A percentile compares a stretch with the other conserved stretches of the same genome.
Conservation (phyloP, 2,797 vertebrate species). For the Coreius guichenoti region DNA sequence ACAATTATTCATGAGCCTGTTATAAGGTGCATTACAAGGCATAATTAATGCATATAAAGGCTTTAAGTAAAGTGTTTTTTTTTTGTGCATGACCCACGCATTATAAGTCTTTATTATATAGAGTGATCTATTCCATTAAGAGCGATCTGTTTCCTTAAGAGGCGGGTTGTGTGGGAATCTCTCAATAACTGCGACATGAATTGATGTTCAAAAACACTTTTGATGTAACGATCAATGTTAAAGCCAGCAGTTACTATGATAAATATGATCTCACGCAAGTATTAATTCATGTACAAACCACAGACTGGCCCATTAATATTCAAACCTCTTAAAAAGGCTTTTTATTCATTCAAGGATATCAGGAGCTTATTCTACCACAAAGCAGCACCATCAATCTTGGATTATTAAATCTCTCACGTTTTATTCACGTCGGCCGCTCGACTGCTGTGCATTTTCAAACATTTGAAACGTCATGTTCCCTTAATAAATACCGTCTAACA, state of each 20-base stretch:
- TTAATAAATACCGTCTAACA: background rate
- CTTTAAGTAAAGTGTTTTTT: no score
- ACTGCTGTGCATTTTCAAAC: slow-evolving; percentile 46
- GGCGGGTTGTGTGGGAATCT: background rate
- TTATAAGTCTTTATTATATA: background rate
- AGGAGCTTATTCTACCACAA: slow-evolving; percentile 65
- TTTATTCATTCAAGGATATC: slow-evolving; percentile 68
- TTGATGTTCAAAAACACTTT: background rate
- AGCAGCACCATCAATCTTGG: slow-evolving; percentile 63
- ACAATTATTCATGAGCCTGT: no score
- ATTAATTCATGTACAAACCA: slow-evolving; percentile 17
- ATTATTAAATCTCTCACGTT: slow-evolving; percentile 63
- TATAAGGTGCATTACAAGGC: background rate
- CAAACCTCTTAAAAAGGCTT: slow-evolving; percentile 52
- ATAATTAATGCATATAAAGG: background rate
- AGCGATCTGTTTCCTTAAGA: background rate
- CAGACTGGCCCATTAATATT: slow-evolving; percentile 30
- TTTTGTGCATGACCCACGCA: background rate
- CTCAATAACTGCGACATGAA: slow-evolving; percentile 33
- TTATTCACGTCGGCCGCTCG: slow-evolving; percentile 57
- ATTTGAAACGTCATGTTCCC: slow-evolving; percentile 43
- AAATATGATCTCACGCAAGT: slow-evolving; percentile 1
- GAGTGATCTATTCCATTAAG: background rate
- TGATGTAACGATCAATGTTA: background rate
- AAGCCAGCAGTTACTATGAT: background rate